A percentile compares a stretch with the other conserved stretches of the same genome.
Evolutionary conservation across 64 coral and sea anemone species (phyloP).

Genomic region (Montipora efflorescens): DNA sequence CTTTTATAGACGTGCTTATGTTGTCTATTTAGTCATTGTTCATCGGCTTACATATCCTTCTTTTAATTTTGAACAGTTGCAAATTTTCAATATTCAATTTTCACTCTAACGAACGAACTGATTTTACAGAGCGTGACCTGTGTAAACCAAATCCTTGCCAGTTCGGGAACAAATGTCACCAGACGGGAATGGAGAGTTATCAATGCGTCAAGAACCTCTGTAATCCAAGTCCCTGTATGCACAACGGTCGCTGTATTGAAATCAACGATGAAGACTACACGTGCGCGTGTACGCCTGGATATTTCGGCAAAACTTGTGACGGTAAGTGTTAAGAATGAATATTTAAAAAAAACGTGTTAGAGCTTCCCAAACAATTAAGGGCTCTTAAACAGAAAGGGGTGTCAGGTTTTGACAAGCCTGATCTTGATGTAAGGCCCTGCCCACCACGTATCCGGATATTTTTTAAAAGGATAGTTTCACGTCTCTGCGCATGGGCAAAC

Average conservation of each 20-base stretch:
- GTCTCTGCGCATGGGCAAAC: too few species aligned
- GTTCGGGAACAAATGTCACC: conserved; percentile 91
- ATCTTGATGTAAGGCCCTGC: too few species aligned
- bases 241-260: conserved; percentile 91
- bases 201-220: conserved; percentile 96
- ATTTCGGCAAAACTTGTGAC: conserved; percentile 82
- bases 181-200: conserved; percentile 84
- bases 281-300: conserved; percentile 81
- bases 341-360: neutral
- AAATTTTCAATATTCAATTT: too few species aligned
- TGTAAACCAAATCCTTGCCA: conserved; percentile 99
- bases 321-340: conserved; percentile 43
- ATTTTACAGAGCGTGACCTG: conserved; percentile 79
- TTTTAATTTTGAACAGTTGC: too few species aligned
- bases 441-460: too few species aligned
- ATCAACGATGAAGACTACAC: conserved; percentile 90
- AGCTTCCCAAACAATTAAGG: too few species aligned
- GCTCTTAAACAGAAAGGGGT: neutral
- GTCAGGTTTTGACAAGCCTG: too few species aligned
- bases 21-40: too few species aligned
- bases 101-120: neutral
- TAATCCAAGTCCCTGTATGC: conserved; percentile 91
- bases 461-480: too few species aligned
- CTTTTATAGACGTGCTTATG: too few species aligned
- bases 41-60: too few species aligned